Conservation (phyloP, 2,797 vertebrate genomes). For the Chaetophractus vellerosus region DNA sequence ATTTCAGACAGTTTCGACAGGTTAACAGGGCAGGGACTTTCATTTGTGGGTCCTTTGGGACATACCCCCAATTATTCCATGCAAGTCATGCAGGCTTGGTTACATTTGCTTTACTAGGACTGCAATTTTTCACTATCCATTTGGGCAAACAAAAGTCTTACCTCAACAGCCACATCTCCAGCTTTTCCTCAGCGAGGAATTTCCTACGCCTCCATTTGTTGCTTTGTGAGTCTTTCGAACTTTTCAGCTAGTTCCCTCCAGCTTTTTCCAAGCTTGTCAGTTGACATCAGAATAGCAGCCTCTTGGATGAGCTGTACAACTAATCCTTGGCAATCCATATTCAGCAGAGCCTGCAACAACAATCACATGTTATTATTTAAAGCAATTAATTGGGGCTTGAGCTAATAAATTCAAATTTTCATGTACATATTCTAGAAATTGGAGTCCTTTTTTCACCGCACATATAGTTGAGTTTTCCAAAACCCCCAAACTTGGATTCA, state of each 20-base stretch:
- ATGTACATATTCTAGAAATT: conserved; percentile 39
- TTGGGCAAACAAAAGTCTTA: conserved; percentile 83
- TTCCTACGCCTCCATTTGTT: conserved; percentile 95
- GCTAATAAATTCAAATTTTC: conserved; percentile 52
- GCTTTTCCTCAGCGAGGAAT: conserved; percentile 93
- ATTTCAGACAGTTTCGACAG: background rate
- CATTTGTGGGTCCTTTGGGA: background rate
- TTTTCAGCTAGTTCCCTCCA: conserved; percentile 97
- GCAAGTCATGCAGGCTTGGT: background rate
- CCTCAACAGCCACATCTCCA: conserved; percentile 93
- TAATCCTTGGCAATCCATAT: conserved; percentile 95
- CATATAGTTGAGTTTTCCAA: conserved; percentile 57
- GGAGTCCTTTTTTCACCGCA: background rate
- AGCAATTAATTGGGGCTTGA: conserved; percentile 63
- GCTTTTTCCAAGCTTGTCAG: conserved; percentile 95
- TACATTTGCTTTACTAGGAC: background rate
- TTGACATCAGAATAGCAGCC: conserved; percentile 95
- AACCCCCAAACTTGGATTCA: conserved; percentile 37
- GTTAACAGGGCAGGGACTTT: background rate
- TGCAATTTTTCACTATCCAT: background rate
- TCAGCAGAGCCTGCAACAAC: conserved; percentile 94
- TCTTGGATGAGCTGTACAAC: conserved; percentile 95
- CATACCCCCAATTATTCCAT: background rate
- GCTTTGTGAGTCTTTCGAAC: conserved; percentile 93
- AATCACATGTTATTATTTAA: conserved; percentile 71